A percentile compares a stretch with the other conserved stretches of the same genome.
Conservation (phyloP, 2,888 invertebrate genomes). For the Catocala nupta region DNA sequence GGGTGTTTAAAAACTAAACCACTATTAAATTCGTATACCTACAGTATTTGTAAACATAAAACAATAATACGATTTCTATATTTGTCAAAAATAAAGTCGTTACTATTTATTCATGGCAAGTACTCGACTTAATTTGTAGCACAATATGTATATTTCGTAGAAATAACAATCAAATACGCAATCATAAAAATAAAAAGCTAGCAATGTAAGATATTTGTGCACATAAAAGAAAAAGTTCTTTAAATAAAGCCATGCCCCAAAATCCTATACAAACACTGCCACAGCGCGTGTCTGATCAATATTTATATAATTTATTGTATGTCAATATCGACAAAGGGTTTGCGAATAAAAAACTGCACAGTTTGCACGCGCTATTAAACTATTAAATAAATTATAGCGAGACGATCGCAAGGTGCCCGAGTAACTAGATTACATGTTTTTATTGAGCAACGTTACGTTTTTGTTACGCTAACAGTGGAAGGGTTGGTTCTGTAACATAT, state of each 20-base stretch:
- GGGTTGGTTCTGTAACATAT: slow-evolving; percentile 11
- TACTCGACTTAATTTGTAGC: no score
- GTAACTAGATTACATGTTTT: slow-evolving; percentile 31
- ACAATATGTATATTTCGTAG: no score
- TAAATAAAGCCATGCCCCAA: not conserved
- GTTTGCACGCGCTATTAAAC: slow-evolving; percentile 77
- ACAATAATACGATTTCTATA: no score
- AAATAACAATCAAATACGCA: no score
- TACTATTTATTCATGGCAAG: no score
- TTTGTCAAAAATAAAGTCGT: no score
- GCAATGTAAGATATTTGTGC: no score
- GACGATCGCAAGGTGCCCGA: slow-evolving; percentile 32
- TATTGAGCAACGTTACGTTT: slow-evolving; percentile 1
- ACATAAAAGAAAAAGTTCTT: no score
- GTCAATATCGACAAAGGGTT: slow-evolving; percentile 82
- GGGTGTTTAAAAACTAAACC: no score
- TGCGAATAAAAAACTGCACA: slow-evolving; percentile 66
- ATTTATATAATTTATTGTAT: slow-evolving; percentile 80
- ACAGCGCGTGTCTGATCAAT: slow-evolving; percentile 77
- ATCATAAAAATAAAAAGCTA: no score
- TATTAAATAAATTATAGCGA: slow-evolving; percentile 67
- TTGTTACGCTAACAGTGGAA: slow-evolving; percentile 7
- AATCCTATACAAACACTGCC: slow-evolving; percentile 16
- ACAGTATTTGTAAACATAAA: no score
- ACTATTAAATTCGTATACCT: no score